Evolutionary conservation across 2,113 vertebrate genomes (phyloP).

Genomic region (Esox niger): DNA sequence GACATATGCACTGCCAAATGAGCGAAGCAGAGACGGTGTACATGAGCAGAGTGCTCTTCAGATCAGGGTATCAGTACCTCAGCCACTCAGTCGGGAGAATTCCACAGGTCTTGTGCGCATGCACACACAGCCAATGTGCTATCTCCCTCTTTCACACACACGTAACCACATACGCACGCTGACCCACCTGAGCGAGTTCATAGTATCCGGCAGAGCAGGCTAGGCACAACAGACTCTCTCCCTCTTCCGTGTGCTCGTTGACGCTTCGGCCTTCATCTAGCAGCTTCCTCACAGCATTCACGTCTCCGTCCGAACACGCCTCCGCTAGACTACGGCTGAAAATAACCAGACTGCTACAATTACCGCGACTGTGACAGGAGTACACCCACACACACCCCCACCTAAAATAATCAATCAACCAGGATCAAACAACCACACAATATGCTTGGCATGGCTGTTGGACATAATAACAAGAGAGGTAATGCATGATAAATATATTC

Average conservation of each 20-base stretch:
- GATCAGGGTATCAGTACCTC: too few relatives aligned
- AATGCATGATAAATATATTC: background rate
- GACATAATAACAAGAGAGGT: background rate
- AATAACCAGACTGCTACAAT: slow-evolving; percentile 86
- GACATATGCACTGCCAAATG: too few relatives aligned
- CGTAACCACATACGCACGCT: background rate
- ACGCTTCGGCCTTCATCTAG: slow-evolving; percentile 96
- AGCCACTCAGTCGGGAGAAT: too few relatives aligned
- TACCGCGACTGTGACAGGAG: slow-evolving; percentile 78
- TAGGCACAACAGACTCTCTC: slow-evolving; percentile 94
- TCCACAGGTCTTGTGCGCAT: too few relatives aligned
- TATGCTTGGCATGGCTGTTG: background rate
- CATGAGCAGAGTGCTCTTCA: too few relatives aligned
- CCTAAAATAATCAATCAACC: too few relatives aligned
- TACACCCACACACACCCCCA: slow-evolving; percentile 43
- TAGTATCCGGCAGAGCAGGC: slow-evolving; percentile 98
- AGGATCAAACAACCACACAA: background rate
- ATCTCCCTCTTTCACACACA: too few relatives aligned
- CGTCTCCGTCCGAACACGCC: slow-evolving; percentile 97
- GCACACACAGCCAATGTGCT: too few relatives aligned
- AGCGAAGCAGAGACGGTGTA: too few relatives aligned
- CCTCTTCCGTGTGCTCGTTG: slow-evolving; percentile 97
- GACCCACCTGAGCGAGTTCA: slow-evolving; percentile 92
- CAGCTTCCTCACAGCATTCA: slow-evolving; percentile 95
- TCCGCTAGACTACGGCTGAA: slow-evolving; percentile 98